Base-by-base conservation (phyloP, 2,113 vertebrate genomes). In the Phoxinus phoxinus region DNA sequence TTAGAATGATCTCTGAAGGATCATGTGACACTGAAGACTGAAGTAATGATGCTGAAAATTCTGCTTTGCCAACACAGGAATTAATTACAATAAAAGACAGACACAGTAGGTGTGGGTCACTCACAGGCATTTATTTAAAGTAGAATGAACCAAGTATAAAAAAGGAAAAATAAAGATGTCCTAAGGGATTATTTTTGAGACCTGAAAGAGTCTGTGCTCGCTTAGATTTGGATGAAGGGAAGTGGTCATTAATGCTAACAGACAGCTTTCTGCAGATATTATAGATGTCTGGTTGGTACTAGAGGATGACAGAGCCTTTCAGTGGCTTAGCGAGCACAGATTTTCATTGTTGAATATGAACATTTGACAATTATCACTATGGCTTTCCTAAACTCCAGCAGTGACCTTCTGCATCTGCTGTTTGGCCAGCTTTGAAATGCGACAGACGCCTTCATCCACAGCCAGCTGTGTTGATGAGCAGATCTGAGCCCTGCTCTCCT, bases 381-480 rank as follows among this genome's bases (percentile, higher is more conserved):
- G 53, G 76, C 76, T 79, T 79, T 17, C 53, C 76, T 59, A 56
- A 56, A 77, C 30, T 77, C 74, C 74, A 17, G 5, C 6, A 35
- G 17, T 79, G 76, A 61, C 56, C 76, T 79, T 79, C 76, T 61
- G 76, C 21, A 79, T 61, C 53, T 79, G 32, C 76, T 79, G 76
- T 79, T 59, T 79, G 53, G 76, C 76, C 51, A 79, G 32, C 53
- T 79, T 59, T 35, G 27, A 41, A 79, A 79, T 59, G 53, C 41
- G 32, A 79, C 53, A 79, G 76, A 61, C 32, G 12, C 76, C 53
- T 77, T 77, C 48, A 77, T 79, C 76, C 53, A 59, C 61, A 59
- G 76, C 76, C 53, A 79, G 76, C 76, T 79, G 76, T 61, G 53
- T n/a, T 59, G 76, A 61, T 79, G 56, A 79, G 76, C 76, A 79